Evolutionary conservation across 2,113 vertebrate genomes (phyloP), one percentile per base, ranked within the genome.

Genomic region (Sinocyclocheilus anshuiensis): DNA sequence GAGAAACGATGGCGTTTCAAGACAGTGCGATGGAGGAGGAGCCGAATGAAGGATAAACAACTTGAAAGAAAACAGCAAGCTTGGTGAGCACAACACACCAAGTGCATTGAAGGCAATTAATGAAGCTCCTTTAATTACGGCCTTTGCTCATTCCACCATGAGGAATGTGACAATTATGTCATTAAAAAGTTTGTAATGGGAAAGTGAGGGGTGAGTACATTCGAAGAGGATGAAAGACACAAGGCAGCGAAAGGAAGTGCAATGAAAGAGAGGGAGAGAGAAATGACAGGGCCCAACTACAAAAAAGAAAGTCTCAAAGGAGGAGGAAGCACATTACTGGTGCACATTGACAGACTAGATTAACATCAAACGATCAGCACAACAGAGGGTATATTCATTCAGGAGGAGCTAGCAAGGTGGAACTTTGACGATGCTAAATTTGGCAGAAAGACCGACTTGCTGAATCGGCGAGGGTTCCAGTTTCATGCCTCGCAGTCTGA

Each of bases 361-460:
- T 92, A 91, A 90, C 91, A 93, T 92, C 93, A 93, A 91, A 94
- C 92, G 76, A 91, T 93, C 91, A 93, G 93, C 90, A 92, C 92
- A 91, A 87, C 89, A 93, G 85, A 90, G 88, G 75, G 81, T 87
- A 87, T 91, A 89, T 91, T 91, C 87, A 87, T 88, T 93, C 93
- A 91, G 1, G 89, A 92, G 92, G 92, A 93, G 90, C 93, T 95
- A 93, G 94, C 94, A 96, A 93, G 95, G 94, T 95, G 93, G 94
- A 96, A 96, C 94, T 96, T 92, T 94, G 95, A 96, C 91, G 93
- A 95, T 91, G 94, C 96, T 97, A 96, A 96, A 97, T 95, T 95
- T 95, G 95, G 96, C 94, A 94, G 96, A 96, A 93, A 91, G 93
- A 93, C 93, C 92, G 88, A 94, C 95, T 96, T 95, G 96, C 94